Percentiles rank a stretch among this genome's conserved stretches.
phyloP scores from a whole-genome alignment of 2,797 vertebrate species.

The Siniperca obscura region DNA sequence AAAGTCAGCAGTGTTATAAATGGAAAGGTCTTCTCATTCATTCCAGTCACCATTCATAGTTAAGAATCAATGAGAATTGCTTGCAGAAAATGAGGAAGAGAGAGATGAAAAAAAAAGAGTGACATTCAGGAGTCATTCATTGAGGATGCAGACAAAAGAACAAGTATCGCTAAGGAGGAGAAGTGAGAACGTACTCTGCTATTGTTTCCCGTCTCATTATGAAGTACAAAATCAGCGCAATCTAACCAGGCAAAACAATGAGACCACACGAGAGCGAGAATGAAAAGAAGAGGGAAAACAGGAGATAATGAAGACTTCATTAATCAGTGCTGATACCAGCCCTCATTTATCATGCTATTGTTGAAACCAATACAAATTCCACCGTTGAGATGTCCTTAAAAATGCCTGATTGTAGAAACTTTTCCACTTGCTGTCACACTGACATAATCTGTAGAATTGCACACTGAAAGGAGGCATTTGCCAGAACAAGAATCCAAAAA shows the following conservation, averaged over 20 bases:
- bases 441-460: constrained; percentile 32
- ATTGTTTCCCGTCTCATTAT: constrained; percentile 72
- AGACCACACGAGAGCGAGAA: constrained; percentile 49
- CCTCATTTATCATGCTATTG: constrained; percentile 74
- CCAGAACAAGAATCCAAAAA: constrained; percentile 22
- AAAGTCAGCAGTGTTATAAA: constrained; percentile 54
- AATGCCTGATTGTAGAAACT: constrained; percentile 64
- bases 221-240: constrained; percentile 67
- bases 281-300: constrained; percentile 67
- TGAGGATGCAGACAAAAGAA: constrained; percentile 69
- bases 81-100: constrained; percentile 31
- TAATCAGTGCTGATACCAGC: constrained; percentile 74
- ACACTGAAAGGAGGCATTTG: not conserved
- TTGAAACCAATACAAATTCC: constrained; percentile 68
- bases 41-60: constrained; percentile 58
- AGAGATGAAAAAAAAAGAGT: constrained; percentile 32
- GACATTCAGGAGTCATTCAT: constrained; percentile 76
- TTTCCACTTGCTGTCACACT: constrained; percentile 40
- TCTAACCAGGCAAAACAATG: constrained; percentile 66
- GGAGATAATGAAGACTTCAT: constrained; percentile 81
- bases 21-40: constrained; percentile 64
- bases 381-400: constrained; percentile 64
- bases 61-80: constrained; percentile 62
- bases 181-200: constrained; percentile 55
- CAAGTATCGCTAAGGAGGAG: constrained; percentile 55